These are phyloP conservation scores for Centropus bengalensis DNA, from an alignment of 2,113 vertebrate genomes.

Conservation along the genomic window DNA sequence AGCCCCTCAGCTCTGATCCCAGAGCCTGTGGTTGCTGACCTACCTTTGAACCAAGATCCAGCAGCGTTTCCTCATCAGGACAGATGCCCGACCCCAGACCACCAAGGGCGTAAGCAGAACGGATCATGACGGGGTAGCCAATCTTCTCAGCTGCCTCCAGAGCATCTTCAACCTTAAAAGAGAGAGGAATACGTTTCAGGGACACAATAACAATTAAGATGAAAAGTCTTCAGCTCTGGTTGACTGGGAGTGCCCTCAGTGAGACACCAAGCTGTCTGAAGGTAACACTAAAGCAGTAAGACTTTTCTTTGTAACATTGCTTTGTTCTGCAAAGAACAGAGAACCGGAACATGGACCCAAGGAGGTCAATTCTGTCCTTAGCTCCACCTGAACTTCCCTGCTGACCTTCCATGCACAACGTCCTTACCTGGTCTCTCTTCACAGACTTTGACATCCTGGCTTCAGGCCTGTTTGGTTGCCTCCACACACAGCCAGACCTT, in stretches of 20 bases:
- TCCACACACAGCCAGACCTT: not conserved
- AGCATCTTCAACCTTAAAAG: slow-evolving; percentile 85
- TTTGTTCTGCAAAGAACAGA: not conserved
- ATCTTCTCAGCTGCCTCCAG: slow-evolving; percentile 89
- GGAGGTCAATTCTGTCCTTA: not conserved
- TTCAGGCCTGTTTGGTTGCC: not conserved
- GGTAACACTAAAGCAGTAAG: not conserved
- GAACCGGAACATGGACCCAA: not conserved
- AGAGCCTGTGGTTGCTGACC: not conserved
- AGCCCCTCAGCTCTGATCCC: not conserved
- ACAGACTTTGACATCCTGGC: not conserved
- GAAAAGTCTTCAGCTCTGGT: not conserved
- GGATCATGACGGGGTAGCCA: slow-evolving; percentile 93
- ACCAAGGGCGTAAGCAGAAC: slow-evolving; percentile 93
- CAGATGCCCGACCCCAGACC: slow-evolving; percentile 94
- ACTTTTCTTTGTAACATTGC: not conserved
- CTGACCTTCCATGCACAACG: not conserved
- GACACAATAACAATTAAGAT: not conserved
- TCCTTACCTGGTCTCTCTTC: not conserved
- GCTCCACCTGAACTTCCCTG: not conserved
- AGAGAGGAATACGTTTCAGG: not conserved
- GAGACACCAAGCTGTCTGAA: not conserved
- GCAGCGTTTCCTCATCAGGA: slow-evolving; percentile 80
- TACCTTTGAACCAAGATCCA: slow-evolving; percentile 89
- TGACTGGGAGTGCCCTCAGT: not conserved